phyloP scores from a whole-genome alignment of 1,140 invertebrate species.

The Bathynomus jamesi region DNA sequence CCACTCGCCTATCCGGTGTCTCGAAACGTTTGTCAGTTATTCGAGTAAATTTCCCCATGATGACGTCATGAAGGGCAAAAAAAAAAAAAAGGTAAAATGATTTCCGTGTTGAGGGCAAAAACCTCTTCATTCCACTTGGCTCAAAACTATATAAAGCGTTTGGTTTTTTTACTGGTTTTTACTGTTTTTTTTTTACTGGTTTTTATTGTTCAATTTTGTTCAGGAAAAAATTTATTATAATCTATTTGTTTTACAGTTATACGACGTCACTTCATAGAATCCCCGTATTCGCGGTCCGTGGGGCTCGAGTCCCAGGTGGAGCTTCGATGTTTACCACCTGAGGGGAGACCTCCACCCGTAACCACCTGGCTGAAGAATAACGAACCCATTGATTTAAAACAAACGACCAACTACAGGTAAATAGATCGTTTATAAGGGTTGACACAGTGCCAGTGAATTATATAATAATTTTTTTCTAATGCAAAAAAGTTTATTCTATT shows the following conservation, averaged over 20 bases:
- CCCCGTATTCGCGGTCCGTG: slow-evolving; percentile 71
- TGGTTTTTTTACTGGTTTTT: too few species aligned
- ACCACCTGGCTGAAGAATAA: slow-evolving; percentile 74
- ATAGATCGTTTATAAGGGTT: slow-evolving; percentile 37
- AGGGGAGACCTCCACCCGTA: slow-evolving; percentile 72
- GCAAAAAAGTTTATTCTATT: neutral
- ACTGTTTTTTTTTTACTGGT: too few species aligned
- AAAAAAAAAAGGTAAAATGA: too few species aligned
- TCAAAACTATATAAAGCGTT: too few species aligned
- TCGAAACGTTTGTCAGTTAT: too few species aligned
- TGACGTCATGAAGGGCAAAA: too few species aligned
- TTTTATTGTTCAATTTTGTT: too few species aligned
- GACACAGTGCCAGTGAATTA: neutral
- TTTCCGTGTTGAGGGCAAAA: too few species aligned
- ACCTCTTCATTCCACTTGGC: too few species aligned
- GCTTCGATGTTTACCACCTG: slow-evolving; percentile 78
- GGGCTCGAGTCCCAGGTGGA: slow-evolving; percentile 77
- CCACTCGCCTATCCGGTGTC: too few species aligned
- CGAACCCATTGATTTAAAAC: slow-evolving; percentile 53
- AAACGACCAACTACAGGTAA: slow-evolving; percentile 44
- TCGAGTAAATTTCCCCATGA: too few species aligned
- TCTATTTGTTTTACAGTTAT: slow-evolving; percentile 7
- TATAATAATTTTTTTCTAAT: neutral
- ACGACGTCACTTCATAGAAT: slow-evolving; percentile 53
- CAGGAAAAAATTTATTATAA: too few species aligned